Base-by-base conservation (phyloP, 92 coral and sea anemone species). In the Pocillopora meandrina region DNA sequence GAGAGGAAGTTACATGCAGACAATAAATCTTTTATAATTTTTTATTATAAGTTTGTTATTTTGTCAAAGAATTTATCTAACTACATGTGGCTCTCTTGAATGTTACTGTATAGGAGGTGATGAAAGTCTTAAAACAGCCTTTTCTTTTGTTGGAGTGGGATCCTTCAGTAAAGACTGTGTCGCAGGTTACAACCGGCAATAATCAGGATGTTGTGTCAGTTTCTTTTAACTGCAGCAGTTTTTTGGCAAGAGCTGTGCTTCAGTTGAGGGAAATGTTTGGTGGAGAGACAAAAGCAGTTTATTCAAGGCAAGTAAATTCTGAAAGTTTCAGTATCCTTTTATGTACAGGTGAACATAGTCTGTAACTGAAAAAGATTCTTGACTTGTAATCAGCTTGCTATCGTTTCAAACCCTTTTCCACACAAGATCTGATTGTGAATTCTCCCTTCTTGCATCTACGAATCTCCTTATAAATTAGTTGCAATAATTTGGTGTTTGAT, bases 181-280 rank as follows among this genome's bases (percentile, higher is more conserved):
- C 95, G 0, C 85, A 82, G 71, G 92, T 95, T 65, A 90, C 90
- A 33, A 61, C 82, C 31, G 91, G 89, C 14, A 82, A 78, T n/a
- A 87, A 84, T 20, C 63, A 58, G 81, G 98, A 95, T 85, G 98
- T 92, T 33, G 77, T 95, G 20, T 94, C 98, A 71, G 84, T 88
- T 18, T 66, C 87, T 75, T 95, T 89, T 23, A 80, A 55, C 16
- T 68, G 62, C 60, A 49, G 56, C 1, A 72, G 90, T 64, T 0
- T 76, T 61, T 65, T 81, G 56, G 90, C 80, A 67, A 56, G 86
- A 14, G 56, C 72, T 80, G 33, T 77, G 0, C 42, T 31, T 15
- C 76, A 78, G 47, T n/a, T 85, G 18, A 33, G 81, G 35, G 75
- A 85, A 35, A 63, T 66, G 18, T 82, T 59, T 85, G 90, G 90